Evolutionary conservation across 2,113 vertebrate species (phyloP), one percentile per base, ranked within the genome.

Genomic region (Larimichthys polyactis): DNA sequence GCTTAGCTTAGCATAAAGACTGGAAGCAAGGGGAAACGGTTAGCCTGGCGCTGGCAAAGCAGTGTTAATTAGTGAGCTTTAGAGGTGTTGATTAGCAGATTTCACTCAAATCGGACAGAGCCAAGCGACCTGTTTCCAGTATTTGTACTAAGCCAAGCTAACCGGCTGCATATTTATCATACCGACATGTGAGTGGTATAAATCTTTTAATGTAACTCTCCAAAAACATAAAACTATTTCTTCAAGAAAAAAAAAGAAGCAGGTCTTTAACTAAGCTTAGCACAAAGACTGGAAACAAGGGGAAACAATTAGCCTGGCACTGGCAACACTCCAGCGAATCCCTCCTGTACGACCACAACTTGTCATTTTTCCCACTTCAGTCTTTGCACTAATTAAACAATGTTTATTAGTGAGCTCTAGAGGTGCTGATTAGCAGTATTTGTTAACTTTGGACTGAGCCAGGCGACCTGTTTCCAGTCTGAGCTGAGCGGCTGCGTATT

Each of bases 1-100:
- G 59, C 29, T 76, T 36, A 79, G 62, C 60, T 55, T 66, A 29
- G 73, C 5, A 48, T 46, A 46, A 46, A 46, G 44, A 46, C 44
- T 46, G 44, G 44, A 46, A 46, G 44, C 44, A 46, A 4, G 12
- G 12, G 44, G 44, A 46, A 46, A 46, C 44, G 14, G 11, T 14
- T 46, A 46, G 12, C 44, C 44, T 46, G 36, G 36, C 7, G 0
- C 36, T 40, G 36, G 36, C 36, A 8, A 9, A 36, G 7, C 32
- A 36, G 1, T 52, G 46, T 27, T 29, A 15, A 51, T 62, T 51
- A 64, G 20, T 17, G 9, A 24, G 7, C 3, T 24, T 36, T 36
- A 52, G 2, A 46, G 19, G 4, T 17, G 24, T 22, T 46, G 17
- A 19, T 36, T 24, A 16, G n/a, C 8, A 2, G 16, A 71, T 46